Conservation (phyloP, 2,888 invertebrate species). For the Sceliomorpha sp. region DNA sequence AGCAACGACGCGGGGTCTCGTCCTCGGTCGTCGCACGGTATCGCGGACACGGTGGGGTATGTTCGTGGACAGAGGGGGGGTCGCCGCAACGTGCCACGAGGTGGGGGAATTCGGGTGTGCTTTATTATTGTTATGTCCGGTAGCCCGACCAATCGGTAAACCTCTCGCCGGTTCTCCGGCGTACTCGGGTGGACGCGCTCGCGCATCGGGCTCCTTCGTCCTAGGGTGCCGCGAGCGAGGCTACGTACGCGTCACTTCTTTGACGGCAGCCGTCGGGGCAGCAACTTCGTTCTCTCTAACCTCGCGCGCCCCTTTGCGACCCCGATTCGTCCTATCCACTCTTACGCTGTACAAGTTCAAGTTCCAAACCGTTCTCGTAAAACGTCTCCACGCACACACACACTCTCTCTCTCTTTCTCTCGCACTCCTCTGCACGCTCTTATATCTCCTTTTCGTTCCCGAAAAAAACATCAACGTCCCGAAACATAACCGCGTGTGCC, state of each 20-base stretch:
- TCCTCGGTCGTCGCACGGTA: neutral
- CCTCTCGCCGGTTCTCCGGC: conserved; percentile 56
- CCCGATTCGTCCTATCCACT: conserved; percentile 33
- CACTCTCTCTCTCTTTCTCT: conserved; percentile 14
- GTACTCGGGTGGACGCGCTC: conserved; percentile 32
- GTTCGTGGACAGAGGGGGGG: conserved; percentile 15
- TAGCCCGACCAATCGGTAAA: conserved; percentile 58
- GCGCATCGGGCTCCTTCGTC: conserved; percentile 48
- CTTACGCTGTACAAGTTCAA: conserved; percentile 46
- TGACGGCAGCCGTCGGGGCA: conserved; percentile 78
- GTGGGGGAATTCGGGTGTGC: conserved; percentile 36
- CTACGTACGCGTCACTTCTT: conserved; percentile 78
- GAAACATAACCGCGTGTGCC: neutral
- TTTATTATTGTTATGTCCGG: conserved; percentile 59
- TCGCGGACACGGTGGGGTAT: conserved; percentile 23
- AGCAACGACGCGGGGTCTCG: too few species aligned
- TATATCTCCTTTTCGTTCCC: too few species aligned
- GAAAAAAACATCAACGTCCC: too few species aligned
- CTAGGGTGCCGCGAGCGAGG: conserved; percentile 73
- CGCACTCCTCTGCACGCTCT: conserved; percentile 8
- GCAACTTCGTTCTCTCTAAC: conserved; percentile 72
- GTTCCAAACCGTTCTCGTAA: conserved; percentile 19
- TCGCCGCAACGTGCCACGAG: too few species aligned
- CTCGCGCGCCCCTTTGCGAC: conserved; percentile 50
- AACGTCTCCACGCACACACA: neutral